phyloP scores from a whole-genome alignment of 2,797 vertebrate species.

The Synaphobranchus kaupii region DNA sequence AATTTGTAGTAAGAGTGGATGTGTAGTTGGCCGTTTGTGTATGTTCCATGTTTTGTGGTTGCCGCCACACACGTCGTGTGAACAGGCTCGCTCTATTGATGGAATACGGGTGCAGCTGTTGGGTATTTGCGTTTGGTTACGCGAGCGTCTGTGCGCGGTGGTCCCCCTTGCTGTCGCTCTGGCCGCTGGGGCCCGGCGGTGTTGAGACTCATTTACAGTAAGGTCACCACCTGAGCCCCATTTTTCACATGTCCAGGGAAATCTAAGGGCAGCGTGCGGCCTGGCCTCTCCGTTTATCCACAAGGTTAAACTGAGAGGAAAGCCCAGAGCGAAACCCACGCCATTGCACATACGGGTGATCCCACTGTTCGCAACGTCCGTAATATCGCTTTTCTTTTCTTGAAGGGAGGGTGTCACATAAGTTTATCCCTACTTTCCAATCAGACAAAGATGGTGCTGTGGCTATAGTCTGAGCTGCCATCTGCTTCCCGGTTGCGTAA shows the following conservation, averaged over 20 bases:
- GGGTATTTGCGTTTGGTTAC: neutral
- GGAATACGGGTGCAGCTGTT: neutral
- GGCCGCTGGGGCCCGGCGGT: neutral
- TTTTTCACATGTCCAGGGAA: neutral
- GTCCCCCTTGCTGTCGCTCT: neutral
- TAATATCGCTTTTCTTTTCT: neutral
- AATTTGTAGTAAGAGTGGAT: neutral
- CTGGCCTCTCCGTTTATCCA: neutral
- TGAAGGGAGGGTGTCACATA: neutral
- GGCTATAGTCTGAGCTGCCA: constrained; percentile 7
- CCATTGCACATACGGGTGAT: neutral
- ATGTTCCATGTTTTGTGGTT: neutral
- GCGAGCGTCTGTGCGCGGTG: neutral
- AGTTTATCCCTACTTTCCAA: neutral
- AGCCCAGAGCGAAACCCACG: neutral
- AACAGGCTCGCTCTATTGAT: neutral
- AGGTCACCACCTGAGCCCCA: constrained; percentile 1
- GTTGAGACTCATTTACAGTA: neutral
- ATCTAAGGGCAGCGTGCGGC: neutral
- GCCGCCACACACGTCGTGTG: neutral
- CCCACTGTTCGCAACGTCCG: neutral
- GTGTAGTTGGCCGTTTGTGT: neutral
- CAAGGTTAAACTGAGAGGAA: neutral
- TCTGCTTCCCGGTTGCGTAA: constrained; percentile 22
- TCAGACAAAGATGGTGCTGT: neutral